Evolutionary conservation across 2,113 vertebrate genomes (phyloP), one percentile per base, ranked within the genome.

Genomic region (Phalacrocorax brasilianus): DNA sequence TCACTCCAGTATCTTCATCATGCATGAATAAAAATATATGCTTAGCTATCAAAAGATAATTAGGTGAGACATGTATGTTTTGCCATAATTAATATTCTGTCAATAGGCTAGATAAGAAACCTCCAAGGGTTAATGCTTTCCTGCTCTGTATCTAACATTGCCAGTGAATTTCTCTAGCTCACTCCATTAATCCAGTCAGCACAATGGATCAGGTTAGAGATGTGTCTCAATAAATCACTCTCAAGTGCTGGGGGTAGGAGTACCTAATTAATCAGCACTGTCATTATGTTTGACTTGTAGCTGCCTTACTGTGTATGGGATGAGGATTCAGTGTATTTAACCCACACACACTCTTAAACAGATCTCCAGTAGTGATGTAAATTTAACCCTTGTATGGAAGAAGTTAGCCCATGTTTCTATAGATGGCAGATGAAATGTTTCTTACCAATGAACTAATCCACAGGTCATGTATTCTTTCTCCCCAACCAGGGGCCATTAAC

Each of bases 281-380:
- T 98, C 98, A 98, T 98, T 98, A 97, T 98, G 98, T 98, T 98
- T 98, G 98, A 98, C 98, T 98, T 99, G 98, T 98, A 98, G 98
- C 98, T 98, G 98, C 98, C 98, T 98, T 96, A 97, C 97, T 98
- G 97, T 98, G 98, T 98, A 98, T 96, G 91, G 98, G 97, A 98
- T 97, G 95, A 98, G 97, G 97, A 98, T 97, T 97, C 98, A 96
- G 97, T 98, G 97, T 98, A 97, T 98, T 98, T 98, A 98, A 98
- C 98, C 98, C 74, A 6, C 93, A 86, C 92, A 97, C 97, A 97
- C 97, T 98, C 97, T 98, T 98, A 98, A 98, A 97, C 93, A 97
- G 97, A 96, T 98, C 97, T 97, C 93, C 96, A 96, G 85, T 85
- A 92, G 88, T 96, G 92, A 96, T 95, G 92, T 95, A 97, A 96